Evolutionary conservation across 2,888 invertebrate species (phyloP), one percentile per base, ranked within the genome.

Genomic region (Petrophora chlorosata): DNA sequence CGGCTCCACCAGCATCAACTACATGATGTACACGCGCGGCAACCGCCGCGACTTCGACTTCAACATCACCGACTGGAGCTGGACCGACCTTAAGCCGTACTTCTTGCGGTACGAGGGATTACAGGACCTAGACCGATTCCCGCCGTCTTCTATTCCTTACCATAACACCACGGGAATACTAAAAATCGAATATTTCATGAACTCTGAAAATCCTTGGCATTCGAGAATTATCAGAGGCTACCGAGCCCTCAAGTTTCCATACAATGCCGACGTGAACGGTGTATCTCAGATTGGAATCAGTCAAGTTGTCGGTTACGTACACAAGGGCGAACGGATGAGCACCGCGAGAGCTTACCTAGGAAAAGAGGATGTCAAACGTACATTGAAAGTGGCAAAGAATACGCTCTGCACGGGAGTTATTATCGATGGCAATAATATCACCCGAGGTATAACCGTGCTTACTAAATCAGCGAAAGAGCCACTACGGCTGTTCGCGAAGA

Each of bases 1-100:
- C 0, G 85, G 85, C 40, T 83, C 85, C 51, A 78, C 84, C 39
- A 70, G 70, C 59, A 78, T 79, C 58, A 86, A 86, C 65, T 73
- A 75, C 61, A 82, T 86, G 84, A 56, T 84, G 53, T 83, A 82
- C 63, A 68, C 71, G 1, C 76, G 86, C 17, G 85, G 85, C 1
- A 76, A 73, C 48, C 68, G 63, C 0, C 32, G 5, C 0, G 85
- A 85, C 62, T 83, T 66, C 51, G 73, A 71, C 7, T 67, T 73
- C 12, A 42, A 53, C 33, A 42, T 76, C 9, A 54, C 77, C 1
- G 82, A 76, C 5, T 86, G 86, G 86, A 56, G 63, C 17, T 84
- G 79, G 79, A 35, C 64, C 0, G 75, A 82, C 15, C 43, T 86
- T 1, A 47, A 70, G 46, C 83, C 84, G 0, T 84, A 81, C 51